These are phyloP conservation scores for Tuberolachnus salignus DNA, from an alignment of 2,888 invertebrate species.

Conservation along the genomic window DNA sequence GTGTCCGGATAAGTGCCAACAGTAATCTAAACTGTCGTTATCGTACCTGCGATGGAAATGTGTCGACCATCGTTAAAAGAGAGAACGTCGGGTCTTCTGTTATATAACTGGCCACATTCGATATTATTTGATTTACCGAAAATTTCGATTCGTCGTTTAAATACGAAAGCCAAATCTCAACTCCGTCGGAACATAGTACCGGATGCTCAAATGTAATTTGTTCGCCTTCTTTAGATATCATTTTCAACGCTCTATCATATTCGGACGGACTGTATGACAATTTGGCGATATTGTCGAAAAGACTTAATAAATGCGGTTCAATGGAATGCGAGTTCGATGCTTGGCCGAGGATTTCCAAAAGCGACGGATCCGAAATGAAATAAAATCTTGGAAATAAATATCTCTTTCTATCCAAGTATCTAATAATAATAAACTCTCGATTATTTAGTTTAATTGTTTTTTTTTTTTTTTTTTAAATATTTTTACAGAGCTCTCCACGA, in stretches of 20 bases:
- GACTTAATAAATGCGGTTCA: slow-evolving; percentile 91
- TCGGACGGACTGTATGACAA: slow-evolving; percentile 95
- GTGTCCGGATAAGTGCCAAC: too few species aligned
- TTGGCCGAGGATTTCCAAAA: slow-evolving; percentile 88
- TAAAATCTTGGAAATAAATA: slow-evolving; percentile 94
- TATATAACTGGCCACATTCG: slow-evolving; percentile 80
- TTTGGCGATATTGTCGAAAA: slow-evolving; percentile 92
- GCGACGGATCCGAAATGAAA: slow-evolving; percentile 91
- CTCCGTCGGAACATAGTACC: slow-evolving; percentile 89
- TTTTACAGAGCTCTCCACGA: too few species aligned
- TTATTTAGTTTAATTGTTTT: neutral
- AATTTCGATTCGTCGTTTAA: slow-evolving; percentile 85
- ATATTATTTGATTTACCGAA: slow-evolving; percentile 90
- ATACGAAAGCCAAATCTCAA: slow-evolving; percentile 93
- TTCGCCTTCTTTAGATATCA: slow-evolving; percentile 92
- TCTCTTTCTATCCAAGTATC: slow-evolving; percentile 85
- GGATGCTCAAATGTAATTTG: slow-evolving; percentile 82
- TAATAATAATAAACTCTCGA: slow-evolving; percentile 58
- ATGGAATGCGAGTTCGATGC: slow-evolving; percentile 94
- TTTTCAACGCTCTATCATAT: slow-evolving; percentile 91
- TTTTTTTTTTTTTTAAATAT: too few species aligned
- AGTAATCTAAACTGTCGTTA: neutral
- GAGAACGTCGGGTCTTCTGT: slow-evolving; percentile 88
- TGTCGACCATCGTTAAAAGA: slow-evolving; percentile 83
- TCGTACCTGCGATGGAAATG: slow-evolving; percentile 88